Evolutionary conservation across 2,797 vertebrate genomes (phyloP).

Genomic region (Argyrosomus regius): DNA sequence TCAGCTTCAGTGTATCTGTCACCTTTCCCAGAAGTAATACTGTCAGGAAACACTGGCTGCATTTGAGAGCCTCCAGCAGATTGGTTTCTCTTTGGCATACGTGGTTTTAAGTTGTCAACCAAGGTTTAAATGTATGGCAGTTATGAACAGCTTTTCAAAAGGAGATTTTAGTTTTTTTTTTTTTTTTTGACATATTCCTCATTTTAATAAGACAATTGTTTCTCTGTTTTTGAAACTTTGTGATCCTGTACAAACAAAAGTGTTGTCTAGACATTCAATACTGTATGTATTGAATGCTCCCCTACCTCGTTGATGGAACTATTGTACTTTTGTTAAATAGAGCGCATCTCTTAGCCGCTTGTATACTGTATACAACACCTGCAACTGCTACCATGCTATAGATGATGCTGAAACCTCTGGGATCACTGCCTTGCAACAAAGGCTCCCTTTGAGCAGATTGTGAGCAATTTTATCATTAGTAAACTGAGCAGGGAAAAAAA

Average conservation of each 20-base stretch:
- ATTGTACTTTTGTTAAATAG: constrained; percentile 38
- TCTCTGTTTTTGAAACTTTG: not conserved
- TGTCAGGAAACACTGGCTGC: constrained; percentile 80
- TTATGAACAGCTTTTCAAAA: constrained; percentile 44
- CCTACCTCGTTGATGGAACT: constrained; percentile 4
- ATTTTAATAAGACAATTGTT: not conserved
- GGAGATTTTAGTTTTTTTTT: not conserved
- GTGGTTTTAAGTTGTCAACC: constrained; percentile 70
- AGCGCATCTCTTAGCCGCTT: constrained; percentile 31
- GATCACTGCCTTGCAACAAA: constrained; percentile 83
- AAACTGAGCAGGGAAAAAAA: constrained; percentile 84
- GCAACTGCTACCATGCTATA: constrained; percentile 71
- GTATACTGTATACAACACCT: constrained; percentile 64
- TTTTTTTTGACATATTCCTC: not conserved
- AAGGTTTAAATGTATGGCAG: constrained; percentile 66
- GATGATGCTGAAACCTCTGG: constrained; percentile 77
- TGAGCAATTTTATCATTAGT: constrained; percentile 85
- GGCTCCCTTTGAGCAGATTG: constrained; percentile 77
- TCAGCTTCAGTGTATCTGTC: constrained; percentile 79
- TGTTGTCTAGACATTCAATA: not conserved
- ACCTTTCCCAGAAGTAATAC: constrained; percentile 84
- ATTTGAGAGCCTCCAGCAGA: constrained; percentile 71
- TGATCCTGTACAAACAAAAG: not conserved
- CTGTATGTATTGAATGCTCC: not conserved
- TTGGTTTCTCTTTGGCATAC: constrained; percentile 76